Conservation (phyloP, 2,113 vertebrate genomes). For the Bujurquina vittata region DNA sequence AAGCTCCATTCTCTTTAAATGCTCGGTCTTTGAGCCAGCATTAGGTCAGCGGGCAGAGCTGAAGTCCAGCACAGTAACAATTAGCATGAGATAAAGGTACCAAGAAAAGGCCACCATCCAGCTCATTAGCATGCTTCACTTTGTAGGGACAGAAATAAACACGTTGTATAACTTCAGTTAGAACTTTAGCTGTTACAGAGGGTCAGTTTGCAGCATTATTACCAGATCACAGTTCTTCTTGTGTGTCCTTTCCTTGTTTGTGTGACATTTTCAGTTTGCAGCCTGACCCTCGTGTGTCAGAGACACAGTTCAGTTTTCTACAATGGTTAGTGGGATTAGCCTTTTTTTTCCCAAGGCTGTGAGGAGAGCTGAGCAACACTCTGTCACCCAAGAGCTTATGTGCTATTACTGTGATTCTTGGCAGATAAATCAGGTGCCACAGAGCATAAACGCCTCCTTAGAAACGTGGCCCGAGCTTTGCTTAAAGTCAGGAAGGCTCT, state of each 20-base stretch:
- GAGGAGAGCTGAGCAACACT: neutral
- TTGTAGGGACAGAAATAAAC: neutral
- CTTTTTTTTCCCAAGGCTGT: constrained; percentile 2
- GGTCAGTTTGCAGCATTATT: neutral
- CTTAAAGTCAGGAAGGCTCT: constrained; percentile 14
- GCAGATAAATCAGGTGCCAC: neutral
- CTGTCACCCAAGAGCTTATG: constrained; percentile 5
- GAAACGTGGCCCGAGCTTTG: constrained; percentile 26
- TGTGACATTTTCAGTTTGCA: constrained; percentile 36
- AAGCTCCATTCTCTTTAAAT: constrained; percentile 1
- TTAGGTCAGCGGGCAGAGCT: constrained; percentile 34
- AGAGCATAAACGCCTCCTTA: constrained; percentile 24
- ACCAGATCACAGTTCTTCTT: constrained; percentile 6
- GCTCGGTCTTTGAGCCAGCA: constrained; percentile 24
- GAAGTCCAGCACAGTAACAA: constrained; percentile 30
- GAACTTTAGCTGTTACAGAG: neutral
- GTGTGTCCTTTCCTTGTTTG: neutral
- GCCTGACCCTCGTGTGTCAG: constrained; percentile 1
- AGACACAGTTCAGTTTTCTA: neutral
- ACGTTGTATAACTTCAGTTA: constrained; percentile 3
- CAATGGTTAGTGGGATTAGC: neutral
- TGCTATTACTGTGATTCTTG: constrained; percentile 12
- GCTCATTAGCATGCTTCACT: neutral
- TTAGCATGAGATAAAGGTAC: constrained; percentile 39
- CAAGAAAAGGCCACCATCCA: neutral